These are phyloP conservation scores for Cyanistes caeruleus DNA, from an alignment of 2,113 vertebrate species.

Conservation along the genomic window DNA sequence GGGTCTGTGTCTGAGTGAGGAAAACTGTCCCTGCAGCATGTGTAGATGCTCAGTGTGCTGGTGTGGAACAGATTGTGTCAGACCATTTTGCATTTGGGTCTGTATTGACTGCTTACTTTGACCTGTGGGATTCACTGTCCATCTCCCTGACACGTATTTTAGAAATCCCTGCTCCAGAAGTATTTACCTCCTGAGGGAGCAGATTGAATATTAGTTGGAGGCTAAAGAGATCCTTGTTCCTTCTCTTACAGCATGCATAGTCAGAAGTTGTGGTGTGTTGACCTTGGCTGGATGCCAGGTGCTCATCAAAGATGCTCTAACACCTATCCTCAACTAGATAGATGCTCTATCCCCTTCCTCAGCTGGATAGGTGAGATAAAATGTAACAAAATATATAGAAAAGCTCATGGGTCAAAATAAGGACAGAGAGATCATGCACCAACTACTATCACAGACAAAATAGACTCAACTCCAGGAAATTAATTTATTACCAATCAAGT, in stretches of 20 bases:
- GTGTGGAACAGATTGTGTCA: background rate
- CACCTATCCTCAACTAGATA: too few species aligned
- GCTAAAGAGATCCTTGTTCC: background rate
- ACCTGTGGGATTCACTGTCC: background rate
- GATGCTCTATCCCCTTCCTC: background rate
- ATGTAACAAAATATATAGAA: background rate
- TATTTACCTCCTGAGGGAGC: background rate
- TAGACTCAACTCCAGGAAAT: background rate
- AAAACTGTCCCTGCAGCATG: background rate
- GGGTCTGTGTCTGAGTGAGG: background rate
- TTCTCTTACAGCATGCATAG: accelerated
- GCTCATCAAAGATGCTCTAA: background rate
- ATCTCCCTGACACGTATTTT: background rate
- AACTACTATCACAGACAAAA: background rate
- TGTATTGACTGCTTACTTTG: accelerated
- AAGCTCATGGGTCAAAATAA: background rate
- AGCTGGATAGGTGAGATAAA: background rate
- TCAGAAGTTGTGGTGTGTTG: background rate
- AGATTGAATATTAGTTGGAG: background rate
- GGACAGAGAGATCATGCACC: background rate
- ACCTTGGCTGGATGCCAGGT: background rate
- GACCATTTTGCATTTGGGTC: background rate
- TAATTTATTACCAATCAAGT: background rate
- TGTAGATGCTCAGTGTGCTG: accelerated
- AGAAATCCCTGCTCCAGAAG: background rate